Conservation (phyloP, 2,888 invertebrate genomes). For the Plebejus anna region DNA sequence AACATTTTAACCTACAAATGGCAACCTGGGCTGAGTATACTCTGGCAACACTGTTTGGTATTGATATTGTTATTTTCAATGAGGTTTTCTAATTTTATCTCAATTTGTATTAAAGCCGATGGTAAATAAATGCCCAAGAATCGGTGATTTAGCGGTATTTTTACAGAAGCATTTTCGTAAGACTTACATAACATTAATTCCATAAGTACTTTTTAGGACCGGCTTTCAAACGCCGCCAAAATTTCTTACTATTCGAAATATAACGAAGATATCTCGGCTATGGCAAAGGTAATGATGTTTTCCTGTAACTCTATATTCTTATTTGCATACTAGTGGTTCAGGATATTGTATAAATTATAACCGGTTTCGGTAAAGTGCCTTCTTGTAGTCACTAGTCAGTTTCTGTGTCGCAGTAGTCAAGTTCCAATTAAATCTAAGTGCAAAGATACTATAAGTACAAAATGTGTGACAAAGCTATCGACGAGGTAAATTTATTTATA, state of each 20-base stretch:
- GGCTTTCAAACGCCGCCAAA: constrained; percentile 64
- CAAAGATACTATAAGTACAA: constrained; percentile 17
- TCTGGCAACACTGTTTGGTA: too few species aligned
- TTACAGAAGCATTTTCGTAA: neutral
- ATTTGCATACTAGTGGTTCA: constrained; percentile 58
- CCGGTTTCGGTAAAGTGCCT: constrained; percentile 22
- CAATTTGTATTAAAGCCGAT: neutral
- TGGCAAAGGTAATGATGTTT: constrained; percentile 81
- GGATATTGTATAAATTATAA: constrained; percentile 37
- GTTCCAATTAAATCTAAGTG: neutral
- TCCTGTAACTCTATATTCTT: constrained; percentile 36
- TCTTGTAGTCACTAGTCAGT: neutral
- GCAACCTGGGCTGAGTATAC: too few species aligned
- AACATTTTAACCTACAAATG: too few species aligned
- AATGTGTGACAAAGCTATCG: constrained; percentile 51
- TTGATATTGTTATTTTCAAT: too few species aligned
- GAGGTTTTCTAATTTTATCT: too few species aligned
- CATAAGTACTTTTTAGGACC: constrained; percentile 27
- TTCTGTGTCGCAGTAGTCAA: constrained; percentile 9
- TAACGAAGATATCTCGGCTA: constrained; percentile 83
- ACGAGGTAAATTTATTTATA: constrained; percentile 44
- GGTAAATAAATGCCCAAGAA: neutral
- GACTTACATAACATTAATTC: neutral
- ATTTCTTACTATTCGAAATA: constrained; percentile 85
- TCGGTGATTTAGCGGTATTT: neutral